Evolutionary conservation across 2,888 invertebrate genomes (phyloP), one percentile per base, ranked within the genome.

Genomic region (Lissocephala sabroskyi): DNA sequence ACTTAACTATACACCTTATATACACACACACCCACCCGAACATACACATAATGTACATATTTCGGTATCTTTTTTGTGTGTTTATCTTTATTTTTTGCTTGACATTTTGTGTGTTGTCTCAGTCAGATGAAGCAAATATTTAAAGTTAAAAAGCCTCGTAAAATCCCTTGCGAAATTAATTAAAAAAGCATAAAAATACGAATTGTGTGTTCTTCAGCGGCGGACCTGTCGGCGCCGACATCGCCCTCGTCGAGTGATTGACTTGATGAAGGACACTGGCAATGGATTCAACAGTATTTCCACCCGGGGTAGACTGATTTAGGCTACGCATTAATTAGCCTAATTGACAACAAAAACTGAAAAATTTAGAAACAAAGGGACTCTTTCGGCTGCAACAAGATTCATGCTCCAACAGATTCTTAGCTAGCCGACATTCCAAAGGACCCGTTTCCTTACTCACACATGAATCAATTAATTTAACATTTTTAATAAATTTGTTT

Each of bases 101-200:
- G 19, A 23, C n/a, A 23, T 47, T 30, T 44, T 44, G 37, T 28
- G 41, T 37, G 29, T n/a, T 30, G 41, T 45, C 32, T 33, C 10
- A 19, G 41, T 23, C 13, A 47, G 37, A 43, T 28, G 49, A 33
- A 45, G 45, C 45, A 56, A 70, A 57, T 59, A 70, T 70, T 67
- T 64, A 61, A 70, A 70, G 71, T 70, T 66, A 49, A 66, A 64
- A 70, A 70, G 66, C 66, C 57, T 51, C 52, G 44, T 45, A 66
- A 68, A 65, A 62, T 59, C 66, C 61, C 56, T 47, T 32, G 41
- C 11, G 61, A 66, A 63, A 59, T 70, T 70, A 70, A 70, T 67
- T 70, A 70, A 70, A 67, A 30, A 30, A 4, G 5, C 10, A 30
- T 52, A 45, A 44, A 54, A 52, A 58, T 50, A 42, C 32, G 36